phyloP scores from a whole-genome alignment of 2,113 vertebrate species.

The Bungarus multicinctus region DNA sequence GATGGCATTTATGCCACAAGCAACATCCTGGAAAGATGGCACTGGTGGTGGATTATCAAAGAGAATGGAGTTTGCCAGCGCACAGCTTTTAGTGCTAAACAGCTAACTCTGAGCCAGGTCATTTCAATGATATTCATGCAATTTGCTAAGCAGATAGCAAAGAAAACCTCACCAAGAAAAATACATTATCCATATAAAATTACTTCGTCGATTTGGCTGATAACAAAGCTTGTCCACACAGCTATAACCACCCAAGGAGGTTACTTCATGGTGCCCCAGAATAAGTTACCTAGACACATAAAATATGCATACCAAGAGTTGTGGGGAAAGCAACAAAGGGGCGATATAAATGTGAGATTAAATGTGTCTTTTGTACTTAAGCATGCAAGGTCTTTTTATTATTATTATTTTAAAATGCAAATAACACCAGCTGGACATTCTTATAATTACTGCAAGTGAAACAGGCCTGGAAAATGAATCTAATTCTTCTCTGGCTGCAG shows the following conservation, averaged over 20 bases:
- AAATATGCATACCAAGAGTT: too few species aligned
- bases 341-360: neutral
- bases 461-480: neutral
- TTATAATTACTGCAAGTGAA: neutral
- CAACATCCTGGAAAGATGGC: conserved; percentile 12
- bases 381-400: neutral
- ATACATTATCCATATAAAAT: conserved; percentile 7
- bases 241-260: neutral
- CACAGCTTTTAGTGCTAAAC: conserved; percentile 21
- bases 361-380: neutral
- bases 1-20: conserved; percentile 10
- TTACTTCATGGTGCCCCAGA: neutral
- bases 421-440: neutral
- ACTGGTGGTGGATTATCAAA: conserved; percentile 13
- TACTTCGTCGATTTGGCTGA: conserved; percentile 6
- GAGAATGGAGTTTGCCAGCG: conserved; percentile 26
- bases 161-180: conserved; percentile 11
- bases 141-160: conserved; percentile 18
- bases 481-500: neutral
- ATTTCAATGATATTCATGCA: neutral
- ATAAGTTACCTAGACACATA: neutral
- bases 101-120: neutral
- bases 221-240: neutral
- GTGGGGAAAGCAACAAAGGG: neutral
- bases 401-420: neutral